Evolutionary conservation across 2,113 vertebrate species (phyloP).

Genomic region (Pavo muticus): DNA sequence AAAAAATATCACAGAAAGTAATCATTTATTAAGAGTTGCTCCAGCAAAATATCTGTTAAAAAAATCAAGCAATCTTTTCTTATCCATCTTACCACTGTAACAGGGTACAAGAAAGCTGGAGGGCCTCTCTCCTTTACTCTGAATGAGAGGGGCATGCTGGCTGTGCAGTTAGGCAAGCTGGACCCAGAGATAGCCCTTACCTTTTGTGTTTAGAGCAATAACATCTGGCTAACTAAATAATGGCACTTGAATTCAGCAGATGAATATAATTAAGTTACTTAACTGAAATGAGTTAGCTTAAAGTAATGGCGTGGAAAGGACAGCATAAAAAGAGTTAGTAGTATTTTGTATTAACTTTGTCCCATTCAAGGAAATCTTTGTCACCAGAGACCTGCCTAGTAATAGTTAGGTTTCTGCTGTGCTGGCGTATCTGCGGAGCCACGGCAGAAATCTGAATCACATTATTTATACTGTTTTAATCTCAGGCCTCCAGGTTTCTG

Average conservation of each 20-base stretch:
- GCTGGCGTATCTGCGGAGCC: background rate
- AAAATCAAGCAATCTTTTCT: background rate
- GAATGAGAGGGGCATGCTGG: background rate
- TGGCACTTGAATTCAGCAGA: rapidly evolving
- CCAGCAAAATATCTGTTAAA: background rate
- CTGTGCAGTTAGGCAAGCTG: background rate
- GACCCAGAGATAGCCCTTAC: background rate
- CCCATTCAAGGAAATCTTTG: background rate
- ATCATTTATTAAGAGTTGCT: background rate
- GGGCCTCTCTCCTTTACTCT: background rate
- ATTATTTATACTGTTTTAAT: background rate
- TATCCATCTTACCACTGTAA: too few species aligned
- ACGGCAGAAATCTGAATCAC: background rate
- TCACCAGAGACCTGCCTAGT: background rate
- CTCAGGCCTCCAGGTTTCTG: background rate
- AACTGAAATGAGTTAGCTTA: background rate
- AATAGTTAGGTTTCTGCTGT: background rate
- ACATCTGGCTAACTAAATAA: background rate
- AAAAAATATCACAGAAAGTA: background rate
- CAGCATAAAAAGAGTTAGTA: background rate
- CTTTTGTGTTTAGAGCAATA: background rate
- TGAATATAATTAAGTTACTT: rapidly evolving
- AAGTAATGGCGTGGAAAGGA: background rate
- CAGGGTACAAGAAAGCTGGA: background rate
- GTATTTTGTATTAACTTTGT: background rate